Evolutionary conservation across 2,113 vertebrate genomes (phyloP).

Genomic region (Mohoua ochrocephala): DNA sequence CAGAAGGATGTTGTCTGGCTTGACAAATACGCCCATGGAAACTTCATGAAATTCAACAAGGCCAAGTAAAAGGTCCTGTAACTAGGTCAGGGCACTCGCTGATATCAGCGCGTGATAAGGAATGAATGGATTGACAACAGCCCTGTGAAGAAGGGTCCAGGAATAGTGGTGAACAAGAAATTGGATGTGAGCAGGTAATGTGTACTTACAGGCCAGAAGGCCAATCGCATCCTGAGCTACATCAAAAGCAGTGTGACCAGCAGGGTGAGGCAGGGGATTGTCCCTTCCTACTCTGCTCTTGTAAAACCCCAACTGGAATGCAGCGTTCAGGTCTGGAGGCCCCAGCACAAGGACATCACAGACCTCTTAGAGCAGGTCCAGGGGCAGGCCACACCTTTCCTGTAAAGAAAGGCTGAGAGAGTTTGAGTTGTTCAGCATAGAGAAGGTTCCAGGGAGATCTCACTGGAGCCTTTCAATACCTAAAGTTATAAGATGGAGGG

Average conservation of each 20-base stretch:
- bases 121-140: background rate
- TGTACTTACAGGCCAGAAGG: background rate
- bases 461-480: background rate
- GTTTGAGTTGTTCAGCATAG: background rate
- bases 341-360: background rate
- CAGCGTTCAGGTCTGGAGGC: no score
- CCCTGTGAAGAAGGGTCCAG: background rate
- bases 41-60: background rate
- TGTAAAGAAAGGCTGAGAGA: background rate
- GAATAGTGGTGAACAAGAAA: background rate
- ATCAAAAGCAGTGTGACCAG: background rate
- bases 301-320: fast-evolving
- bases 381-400: background rate
- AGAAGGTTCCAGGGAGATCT: background rate
- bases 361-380: fast-evolving
- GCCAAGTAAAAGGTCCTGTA: background rate
- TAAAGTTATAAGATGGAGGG: background rate
- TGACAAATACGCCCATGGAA: background rate
- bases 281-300: background rate
- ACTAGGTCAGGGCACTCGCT: fast-evolving
- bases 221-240: fast-evolving
- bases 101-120: background rate
- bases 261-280: background rate
- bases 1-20: background rate
- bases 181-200: background rate